These are phyloP conservation scores for Apostichopus californicus DNA, from an alignment of 35 echinoderm and acorn worm species.

Conservation along the genomic window DNA sequence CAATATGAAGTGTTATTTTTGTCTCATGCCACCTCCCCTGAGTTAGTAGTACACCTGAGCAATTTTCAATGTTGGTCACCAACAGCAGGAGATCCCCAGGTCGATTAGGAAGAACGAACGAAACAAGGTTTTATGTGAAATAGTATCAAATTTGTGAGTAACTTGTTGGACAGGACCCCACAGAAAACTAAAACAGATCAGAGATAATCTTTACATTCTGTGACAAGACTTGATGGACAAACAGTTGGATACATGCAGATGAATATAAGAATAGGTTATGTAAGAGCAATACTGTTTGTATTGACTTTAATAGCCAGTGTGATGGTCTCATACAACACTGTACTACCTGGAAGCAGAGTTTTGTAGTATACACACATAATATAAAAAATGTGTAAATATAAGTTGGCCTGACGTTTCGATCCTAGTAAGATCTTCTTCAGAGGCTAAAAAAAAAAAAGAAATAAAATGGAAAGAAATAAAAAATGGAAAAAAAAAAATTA, in stretches of 20 bases:
- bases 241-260: not conserved
- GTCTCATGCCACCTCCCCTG: not conserved
- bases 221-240: not conserved
- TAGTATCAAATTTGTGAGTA: conserved; percentile 30
- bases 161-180: conserved; percentile 33
- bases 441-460: no score
- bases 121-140: not conserved
- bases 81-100: not conserved
- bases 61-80: not conserved
- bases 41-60: not conserved
- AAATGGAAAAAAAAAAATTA: no score
- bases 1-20: not conserved
- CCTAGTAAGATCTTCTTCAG: no score
- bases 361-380: no score
- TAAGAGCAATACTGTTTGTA: no score
- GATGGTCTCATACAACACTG: no score
- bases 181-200: not conserved
- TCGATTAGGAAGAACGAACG: not conserved
- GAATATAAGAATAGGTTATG: no score
- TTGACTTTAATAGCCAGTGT: no score
- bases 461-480: no score
- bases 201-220: not conserved
- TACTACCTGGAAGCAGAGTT: no score
- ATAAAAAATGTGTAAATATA: no score
- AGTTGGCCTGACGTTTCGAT: no score